Evolutionary conservation across 2,888 invertebrate species (phyloP).

Genomic region (Phoenoteleia sp.): DNA sequence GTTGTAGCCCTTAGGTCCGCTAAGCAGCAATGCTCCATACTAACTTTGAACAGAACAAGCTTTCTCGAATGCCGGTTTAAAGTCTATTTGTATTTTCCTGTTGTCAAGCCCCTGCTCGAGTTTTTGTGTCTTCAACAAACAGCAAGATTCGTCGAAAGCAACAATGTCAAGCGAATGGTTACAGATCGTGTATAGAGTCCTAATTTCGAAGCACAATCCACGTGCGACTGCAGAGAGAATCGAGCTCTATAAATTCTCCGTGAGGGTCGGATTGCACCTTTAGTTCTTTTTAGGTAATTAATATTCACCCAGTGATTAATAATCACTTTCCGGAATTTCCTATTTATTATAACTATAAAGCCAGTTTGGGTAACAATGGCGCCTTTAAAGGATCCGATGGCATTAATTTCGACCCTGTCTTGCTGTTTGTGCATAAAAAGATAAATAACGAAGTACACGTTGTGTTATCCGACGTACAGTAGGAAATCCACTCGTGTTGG

Average conservation of each 20-base stretch:
- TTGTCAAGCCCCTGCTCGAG: slow-evolving; percentile 47
- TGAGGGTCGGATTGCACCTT: too few relatives aligned
- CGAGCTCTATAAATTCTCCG: too few relatives aligned
- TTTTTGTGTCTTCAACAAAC: slow-evolving; percentile 35
- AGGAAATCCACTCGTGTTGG: slow-evolving; percentile 62
- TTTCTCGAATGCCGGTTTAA: slow-evolving; percentile 53
- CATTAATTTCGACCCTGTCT: slow-evolving; percentile 15
- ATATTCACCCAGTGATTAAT: too few relatives aligned
- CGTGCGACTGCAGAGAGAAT: too few relatives aligned
- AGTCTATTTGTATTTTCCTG: slow-evolving; percentile 56
- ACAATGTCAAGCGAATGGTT: neutral
- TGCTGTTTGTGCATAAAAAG: slow-evolving; percentile 58
- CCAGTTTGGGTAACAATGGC: slow-evolving; percentile 9
- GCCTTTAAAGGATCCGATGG: neutral
- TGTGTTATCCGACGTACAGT: slow-evolving; percentile 56
- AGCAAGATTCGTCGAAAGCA: slow-evolving; percentile 24
- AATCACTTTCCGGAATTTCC: neutral
- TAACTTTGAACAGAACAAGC: slow-evolving; percentile 58
- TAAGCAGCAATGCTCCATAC: slow-evolving; percentile 54
- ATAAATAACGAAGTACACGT: slow-evolving; percentile 47
- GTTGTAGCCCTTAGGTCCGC: slow-evolving; percentile 45
- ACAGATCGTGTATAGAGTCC: too few relatives aligned
- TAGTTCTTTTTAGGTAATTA: too few relatives aligned
- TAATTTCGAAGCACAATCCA: too few relatives aligned
- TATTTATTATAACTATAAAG: slow-evolving; percentile 17